These are phyloP conservation scores for Rhabdornis inornatus DNA, from an alignment of 2,113 vertebrate genomes.

Conservation along the genomic window DNA sequence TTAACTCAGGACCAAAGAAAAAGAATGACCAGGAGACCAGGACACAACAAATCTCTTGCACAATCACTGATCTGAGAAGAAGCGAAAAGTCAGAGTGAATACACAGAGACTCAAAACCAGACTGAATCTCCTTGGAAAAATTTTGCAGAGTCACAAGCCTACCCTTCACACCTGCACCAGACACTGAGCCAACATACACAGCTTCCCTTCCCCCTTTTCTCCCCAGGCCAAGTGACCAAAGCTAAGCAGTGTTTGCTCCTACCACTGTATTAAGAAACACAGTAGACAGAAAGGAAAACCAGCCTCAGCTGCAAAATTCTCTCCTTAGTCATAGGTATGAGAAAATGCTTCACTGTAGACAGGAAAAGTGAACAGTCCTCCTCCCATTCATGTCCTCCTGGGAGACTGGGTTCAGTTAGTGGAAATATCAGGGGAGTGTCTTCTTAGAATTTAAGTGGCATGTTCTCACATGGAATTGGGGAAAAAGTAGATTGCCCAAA, in stretches of 20 bases:
- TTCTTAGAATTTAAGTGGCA: not conserved
- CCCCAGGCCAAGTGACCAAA: not conserved
- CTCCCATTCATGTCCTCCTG: constrained; percentile 3
- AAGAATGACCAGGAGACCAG: not conserved
- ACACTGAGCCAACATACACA: not conserved
- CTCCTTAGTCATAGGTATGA: constrained; percentile 58
- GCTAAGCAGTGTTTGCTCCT: not conserved
- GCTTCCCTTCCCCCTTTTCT: not conserved
- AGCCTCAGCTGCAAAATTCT: not conserved
- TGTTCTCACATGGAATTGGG: not conserved
- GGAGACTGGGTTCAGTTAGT: not conserved
- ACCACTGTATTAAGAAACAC: not conserved
- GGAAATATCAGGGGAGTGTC: not conserved
- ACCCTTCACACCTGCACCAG: not conserved
- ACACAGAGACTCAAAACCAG: not conserved
- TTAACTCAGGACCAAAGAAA: not conserved
- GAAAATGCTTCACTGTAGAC: constrained; percentile 15
- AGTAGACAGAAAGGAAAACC: not conserved
- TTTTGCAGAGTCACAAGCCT: not conserved
- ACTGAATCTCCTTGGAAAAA: not conserved
- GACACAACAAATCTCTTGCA: not conserved
- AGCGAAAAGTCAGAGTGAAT: not conserved
- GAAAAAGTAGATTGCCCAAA: not conserved
- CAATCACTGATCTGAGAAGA: not conserved
- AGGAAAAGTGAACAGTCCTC: constrained; percentile 49